phyloP scores from a whole-genome alignment of 2,888 invertebrate genomes.

The Thyatira batis region DNA sequence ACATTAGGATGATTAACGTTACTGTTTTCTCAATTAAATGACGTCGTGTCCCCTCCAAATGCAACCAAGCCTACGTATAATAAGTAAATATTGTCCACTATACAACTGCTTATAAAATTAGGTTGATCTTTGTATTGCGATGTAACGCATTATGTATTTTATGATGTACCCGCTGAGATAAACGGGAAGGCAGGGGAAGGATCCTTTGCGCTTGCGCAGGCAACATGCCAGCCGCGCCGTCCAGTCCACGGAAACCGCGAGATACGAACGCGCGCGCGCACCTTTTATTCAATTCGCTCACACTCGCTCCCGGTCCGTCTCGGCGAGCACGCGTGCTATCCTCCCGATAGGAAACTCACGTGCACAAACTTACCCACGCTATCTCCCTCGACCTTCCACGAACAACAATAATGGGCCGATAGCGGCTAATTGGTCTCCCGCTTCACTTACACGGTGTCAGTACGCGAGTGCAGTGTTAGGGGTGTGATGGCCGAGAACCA shows the following conservation, averaged over 20 bases:
- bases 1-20: background rate
- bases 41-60: background rate
- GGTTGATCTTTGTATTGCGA: too few species aligned
- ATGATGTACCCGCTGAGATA: background rate
- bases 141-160: too few species aligned
- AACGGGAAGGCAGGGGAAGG: background rate
- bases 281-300: conserved; percentile 10
- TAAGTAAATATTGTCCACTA: background rate
- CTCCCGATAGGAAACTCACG: conserved; percentile 33
- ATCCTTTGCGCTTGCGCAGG: background rate
- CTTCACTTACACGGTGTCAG: conserved; percentile 33
- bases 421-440: conserved; percentile 46
- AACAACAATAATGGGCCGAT: conserved; percentile 65
- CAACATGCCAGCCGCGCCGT: background rate
- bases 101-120: too few species aligned
- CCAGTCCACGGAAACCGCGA: background rate
- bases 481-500: conserved; percentile 71
- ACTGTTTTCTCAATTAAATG: background rate
- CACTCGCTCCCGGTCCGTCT: conserved; percentile 54
- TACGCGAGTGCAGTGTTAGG: conserved; percentile 57
- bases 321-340: conserved; percentile 49
- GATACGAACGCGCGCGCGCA: conserved; percentile 21
- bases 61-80: background rate
- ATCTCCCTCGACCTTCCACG: conserved; percentile 49
- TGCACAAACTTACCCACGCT: conserved; percentile 31